Conservation (phyloP, 2,113 vertebrate genomes). For the Neotragus pygmaeus region DNA sequence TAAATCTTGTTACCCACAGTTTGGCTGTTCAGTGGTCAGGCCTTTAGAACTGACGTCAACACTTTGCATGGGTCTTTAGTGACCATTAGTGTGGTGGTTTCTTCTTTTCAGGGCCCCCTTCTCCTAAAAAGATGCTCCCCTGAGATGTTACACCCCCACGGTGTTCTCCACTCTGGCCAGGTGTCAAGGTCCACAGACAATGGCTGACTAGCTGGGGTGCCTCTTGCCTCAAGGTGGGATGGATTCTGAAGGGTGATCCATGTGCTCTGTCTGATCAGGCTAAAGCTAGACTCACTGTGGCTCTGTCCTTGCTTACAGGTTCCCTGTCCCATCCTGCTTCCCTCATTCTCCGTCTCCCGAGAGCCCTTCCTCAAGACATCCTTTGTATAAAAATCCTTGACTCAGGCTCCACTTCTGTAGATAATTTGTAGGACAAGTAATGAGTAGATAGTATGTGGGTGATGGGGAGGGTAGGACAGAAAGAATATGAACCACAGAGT, state of each 20-base stretch:
- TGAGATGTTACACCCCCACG: background rate
- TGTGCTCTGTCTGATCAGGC: background rate
- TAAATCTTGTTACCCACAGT: background rate
- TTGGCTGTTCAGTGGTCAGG: no score
- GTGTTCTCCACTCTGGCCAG: background rate
- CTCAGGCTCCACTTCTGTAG: background rate
- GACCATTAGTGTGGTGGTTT: background rate
- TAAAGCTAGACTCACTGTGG: background rate
- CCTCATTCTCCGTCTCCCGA: background rate
- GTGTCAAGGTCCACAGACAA: background rate
- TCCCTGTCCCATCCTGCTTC: no score
- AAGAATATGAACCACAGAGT: background rate
- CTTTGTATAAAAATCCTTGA: background rate
- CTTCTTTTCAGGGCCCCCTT: background rate
- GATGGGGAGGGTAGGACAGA: background rate
- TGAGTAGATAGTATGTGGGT: background rate
- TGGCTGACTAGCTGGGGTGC: background rate
- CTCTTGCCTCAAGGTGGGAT: background rate
- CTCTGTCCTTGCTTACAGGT: background rate
- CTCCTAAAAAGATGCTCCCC: background rate
- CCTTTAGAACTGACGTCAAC: background rate
- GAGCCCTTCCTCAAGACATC: background rate
- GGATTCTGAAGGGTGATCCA: background rate
- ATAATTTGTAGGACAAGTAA: background rate
- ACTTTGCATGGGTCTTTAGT: background rate